Base-by-base conservation (phyloP, 2,888 invertebrate genomes). In the Leptothorax acervorum region DNA sequence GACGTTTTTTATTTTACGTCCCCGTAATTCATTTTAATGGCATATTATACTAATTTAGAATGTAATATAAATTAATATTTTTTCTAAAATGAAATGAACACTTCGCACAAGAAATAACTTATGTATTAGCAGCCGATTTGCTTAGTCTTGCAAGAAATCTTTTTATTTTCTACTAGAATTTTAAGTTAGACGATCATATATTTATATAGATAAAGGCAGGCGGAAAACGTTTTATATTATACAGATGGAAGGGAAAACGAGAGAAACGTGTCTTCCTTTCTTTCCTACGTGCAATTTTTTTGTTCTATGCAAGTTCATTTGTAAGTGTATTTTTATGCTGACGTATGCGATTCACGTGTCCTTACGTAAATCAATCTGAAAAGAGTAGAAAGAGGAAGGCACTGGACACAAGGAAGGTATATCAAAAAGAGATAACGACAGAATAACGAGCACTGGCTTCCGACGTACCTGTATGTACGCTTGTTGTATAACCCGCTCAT, bases 401-500 rank as follows among this genome's bases (percentile, higher is more conserved):
- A 76, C 57, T 65, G 31, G 48, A 68, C 35, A 6, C 6, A 45
- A 51, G 73, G 35, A 62, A 60, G 42, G 45, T 53, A 82, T 31
- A 68, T 57, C n/a, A 79, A 75, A 74, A 87, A 74, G 85, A 89
- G 87, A 85, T 89, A 89, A 90, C 87, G 90, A 89, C 55, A 62
- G 82, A 86, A 82, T 86, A 87, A 87, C 82, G 89, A 88, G 88
- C 81, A 76, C 65, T 18, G 51, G 53, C 75, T 82, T 81, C 39
- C 79, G 68, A 76, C 82, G 84, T 68, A 68, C 84, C 73, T 76
- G 66, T 82, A 74, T 23, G 23, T 23, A 23, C 70, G 65, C 63
- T 62, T 57, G 35, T 78, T 71, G 71, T 82, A 66, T 63, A 60
- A 31, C 48, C 66, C 76, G 68, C 90, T 89, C 89, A 87, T 89